Base-by-base conservation (phyloP, 2,888 invertebrate species). In the Tinea trinotella region DNA sequence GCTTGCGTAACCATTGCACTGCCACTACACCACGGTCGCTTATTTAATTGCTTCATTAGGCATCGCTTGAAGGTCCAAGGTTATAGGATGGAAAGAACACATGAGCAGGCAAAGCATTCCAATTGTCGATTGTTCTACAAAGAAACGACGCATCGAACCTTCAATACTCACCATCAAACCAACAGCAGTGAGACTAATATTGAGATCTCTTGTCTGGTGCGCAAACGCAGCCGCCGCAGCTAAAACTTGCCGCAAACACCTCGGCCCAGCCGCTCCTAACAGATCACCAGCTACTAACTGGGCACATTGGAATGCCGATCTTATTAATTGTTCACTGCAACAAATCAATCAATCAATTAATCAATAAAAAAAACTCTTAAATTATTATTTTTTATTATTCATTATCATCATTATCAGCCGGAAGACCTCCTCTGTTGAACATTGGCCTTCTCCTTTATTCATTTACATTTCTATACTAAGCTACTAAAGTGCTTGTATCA, bases 161-260 rank as follows among this genome's bases (percentile, higher is more conserved):
- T n/a, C n/a, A 24, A 24, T n/a, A 30, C 71, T 73, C 75, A 97
- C 97, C 95, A 98, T 93, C 53, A 98, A 87, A 13, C 98, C 98
- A 53, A 99, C 95, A 40, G 99, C 98, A 3, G 98, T 98, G 36
- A 99, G 88, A 20, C 97, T 97, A 68, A 99, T 98, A 81, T 99
- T 99, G 54, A 99, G 88, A 78, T 99, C 98, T 73, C 96, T 95
- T 40, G 94, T 95, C 85, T 99, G 99, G 12, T 94, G 92, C 15
- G 98, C 98, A 85, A 98, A 99, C 71, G 95, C 96, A 0, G 97
- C 95, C 3, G 98, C 97, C 0, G 97, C 96, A 60, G 95, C 94
- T 13, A 98, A 93, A 70, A 94, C 97, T 52, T 94, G 88, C 19
- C 95, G 95, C 62, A 99, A 89, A 75, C 97, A 98, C 58, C 93